These are phyloP conservation scores for Agapornis canus DNA, from an alignment of 2,797 vertebrate genomes.

Conservation along the genomic window DNA sequence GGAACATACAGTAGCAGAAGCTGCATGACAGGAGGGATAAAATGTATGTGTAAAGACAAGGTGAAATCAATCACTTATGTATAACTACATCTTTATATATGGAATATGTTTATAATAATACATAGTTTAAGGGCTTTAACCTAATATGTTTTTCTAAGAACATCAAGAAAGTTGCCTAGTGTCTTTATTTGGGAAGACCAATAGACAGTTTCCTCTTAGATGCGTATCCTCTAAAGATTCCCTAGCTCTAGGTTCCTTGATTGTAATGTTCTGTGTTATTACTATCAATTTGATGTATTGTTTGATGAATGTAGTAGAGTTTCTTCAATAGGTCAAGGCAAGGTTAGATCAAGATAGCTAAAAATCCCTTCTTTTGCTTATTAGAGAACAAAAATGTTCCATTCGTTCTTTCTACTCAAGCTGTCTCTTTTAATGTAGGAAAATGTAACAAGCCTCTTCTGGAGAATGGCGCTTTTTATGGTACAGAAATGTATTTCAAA, in stretches of 20 bases:
- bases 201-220: not conserved
- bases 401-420: not conserved
- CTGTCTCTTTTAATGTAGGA: conserved; percentile 42
- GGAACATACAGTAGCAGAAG: not conserved
- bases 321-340: not conserved
- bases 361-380: not conserved
- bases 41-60: not conserved
- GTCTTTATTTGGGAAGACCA: not conserved
- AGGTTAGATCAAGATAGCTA: not conserved
- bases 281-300: accelerated
- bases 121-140: not conserved
- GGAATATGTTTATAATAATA: not conserved
- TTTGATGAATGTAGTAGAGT: not conserved
- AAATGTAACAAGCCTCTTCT: conserved; percentile 73
- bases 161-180: not conserved
- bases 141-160: not conserved
- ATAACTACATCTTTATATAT: not conserved
- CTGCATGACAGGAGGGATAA: not conserved
- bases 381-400: not conserved
- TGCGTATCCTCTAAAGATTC: not conserved
- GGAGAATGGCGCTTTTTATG: conserved; percentile 64
- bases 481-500: conserved; percentile 63
- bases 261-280: not conserved
- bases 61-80: not conserved
- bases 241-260: not conserved